These are phyloP conservation scores for Cariama cristata DNA, from an alignment of 2,113 vertebrate genomes.

Conservation along the genomic window DNA sequence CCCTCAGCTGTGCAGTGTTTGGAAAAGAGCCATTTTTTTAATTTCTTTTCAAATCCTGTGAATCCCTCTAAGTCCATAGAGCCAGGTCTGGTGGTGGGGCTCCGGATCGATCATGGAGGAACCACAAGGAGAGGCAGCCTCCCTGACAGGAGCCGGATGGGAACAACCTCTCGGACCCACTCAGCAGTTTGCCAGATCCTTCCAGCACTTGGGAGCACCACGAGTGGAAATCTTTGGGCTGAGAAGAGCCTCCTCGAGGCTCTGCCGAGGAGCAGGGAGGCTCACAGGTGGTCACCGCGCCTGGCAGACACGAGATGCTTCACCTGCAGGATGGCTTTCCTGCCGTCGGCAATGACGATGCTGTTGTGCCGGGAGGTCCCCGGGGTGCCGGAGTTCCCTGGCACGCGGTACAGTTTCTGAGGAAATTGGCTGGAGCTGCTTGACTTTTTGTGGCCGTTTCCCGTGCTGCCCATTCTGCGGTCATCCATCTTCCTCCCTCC, in stretches of 20 bases:
- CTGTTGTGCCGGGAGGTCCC: not conserved
- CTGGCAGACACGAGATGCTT: not conserved
- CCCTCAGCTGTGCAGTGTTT: not conserved
- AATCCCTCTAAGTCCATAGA: not conserved
- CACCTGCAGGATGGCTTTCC: not conserved
- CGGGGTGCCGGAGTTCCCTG: not conserved
- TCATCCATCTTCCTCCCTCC: not conserved
- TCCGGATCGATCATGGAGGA: rapidly evolving
- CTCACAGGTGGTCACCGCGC: rapidly evolving
- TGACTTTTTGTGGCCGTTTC: not conserved
- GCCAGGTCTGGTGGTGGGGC: rapidly evolving
- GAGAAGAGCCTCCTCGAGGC: not conserved
- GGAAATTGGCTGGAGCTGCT: too few species aligned
- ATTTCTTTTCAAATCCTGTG: not conserved
- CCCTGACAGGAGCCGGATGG: rapidly evolving
- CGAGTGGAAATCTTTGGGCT: not conserved
- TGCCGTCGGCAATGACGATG: not conserved
- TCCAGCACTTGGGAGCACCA: not conserved
- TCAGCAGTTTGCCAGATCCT: not conserved
- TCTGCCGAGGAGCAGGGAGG: not conserved
- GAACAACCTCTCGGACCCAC: not conserved
- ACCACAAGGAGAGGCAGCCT: too few species aligned
- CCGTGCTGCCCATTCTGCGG: not conserved
- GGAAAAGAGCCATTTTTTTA: not conserved
- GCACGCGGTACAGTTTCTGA: not conserved